Evolutionary conservation across 2,888 invertebrate genomes (phyloP).

Genomic region (Lissocephala sabroskyi): DNA sequence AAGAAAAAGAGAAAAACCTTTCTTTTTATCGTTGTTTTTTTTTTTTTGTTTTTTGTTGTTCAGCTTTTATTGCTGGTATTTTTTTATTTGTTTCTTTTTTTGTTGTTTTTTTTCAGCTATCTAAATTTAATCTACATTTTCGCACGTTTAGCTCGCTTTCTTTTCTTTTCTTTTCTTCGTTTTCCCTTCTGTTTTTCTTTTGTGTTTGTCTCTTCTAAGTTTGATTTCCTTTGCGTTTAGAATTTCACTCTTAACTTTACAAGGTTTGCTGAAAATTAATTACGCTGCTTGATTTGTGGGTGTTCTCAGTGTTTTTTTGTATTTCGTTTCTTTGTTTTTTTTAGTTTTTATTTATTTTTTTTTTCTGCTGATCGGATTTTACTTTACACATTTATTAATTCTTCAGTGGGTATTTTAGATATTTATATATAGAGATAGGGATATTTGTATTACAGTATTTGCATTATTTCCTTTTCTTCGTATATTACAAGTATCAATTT

Average conservation of each 20-base stretch:
- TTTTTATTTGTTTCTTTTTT: slow-evolving; percentile 9
- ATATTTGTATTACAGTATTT: slow-evolving; percentile 46
- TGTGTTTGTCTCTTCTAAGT: slow-evolving; percentile 22
- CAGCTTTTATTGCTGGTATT: slow-evolving; percentile 5
- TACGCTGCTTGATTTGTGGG: slow-evolving; percentile 24
- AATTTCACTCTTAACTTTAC: slow-evolving; percentile 34
- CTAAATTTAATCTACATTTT: slow-evolving; percentile 49
- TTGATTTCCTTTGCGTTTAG: slow-evolving; percentile 19
- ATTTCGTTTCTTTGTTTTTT: slow-evolving; percentile 25
- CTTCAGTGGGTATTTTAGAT: slow-evolving; percentile 21
- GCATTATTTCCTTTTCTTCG: too few relatives aligned
- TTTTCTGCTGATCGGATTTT: slow-evolving; percentile 16
- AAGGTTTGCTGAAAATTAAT: slow-evolving; percentile 30
- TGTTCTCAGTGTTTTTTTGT: slow-evolving; percentile 35
- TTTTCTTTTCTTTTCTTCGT: slow-evolving; percentile 1
- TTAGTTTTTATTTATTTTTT: slow-evolving; percentile 12
- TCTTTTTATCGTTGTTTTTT: slow-evolving; percentile 15
- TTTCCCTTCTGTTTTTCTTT: slow-evolving; percentile 19
- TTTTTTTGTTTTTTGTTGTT: slow-evolving; percentile 22
- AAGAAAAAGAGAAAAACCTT: not conserved
- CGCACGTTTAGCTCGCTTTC: slow-evolving; percentile 11
- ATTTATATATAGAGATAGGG: slow-evolving; percentile 36
- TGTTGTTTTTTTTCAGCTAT: slow-evolving; percentile 25
- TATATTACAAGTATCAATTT: slow-evolving; percentile 56
- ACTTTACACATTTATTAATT: slow-evolving; percentile 33